A percentile compares a stretch with the other conserved stretches of the same genome.
Conservation (phyloP, 1,140 invertebrate species). For the Dendroctonus ponderosae region DNA sequence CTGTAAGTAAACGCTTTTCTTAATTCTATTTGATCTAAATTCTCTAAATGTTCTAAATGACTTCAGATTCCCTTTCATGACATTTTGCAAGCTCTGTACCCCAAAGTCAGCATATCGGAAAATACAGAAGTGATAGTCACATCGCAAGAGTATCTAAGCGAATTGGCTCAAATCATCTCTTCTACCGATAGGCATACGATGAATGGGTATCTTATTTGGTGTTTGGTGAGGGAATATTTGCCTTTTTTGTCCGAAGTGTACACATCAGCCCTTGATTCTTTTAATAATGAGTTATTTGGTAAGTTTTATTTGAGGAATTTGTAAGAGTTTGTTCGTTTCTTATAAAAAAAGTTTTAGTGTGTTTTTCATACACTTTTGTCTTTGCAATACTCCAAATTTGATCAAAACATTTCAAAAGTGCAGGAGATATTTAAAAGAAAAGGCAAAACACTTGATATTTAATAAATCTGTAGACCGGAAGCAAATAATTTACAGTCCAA, state of each 20-base stretch:
- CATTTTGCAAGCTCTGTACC: conserved; percentile 59
- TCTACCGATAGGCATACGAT: conserved; percentile 58
- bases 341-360: no score
- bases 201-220: conserved; percentile 66
- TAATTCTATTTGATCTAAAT: no score
- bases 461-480: no score
- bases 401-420: background rate
- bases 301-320: no score
- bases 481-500: no score
- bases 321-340: no score
- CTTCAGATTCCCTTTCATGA: conserved; percentile 59
- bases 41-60: no score
- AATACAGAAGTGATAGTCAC: conserved; percentile 57
- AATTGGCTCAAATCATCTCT: conserved; percentile 58
- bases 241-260: conserved; percentile 60
- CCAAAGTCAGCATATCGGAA: conserved; percentile 53
- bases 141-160: conserved; percentile 56
- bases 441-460: no score
- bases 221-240: conserved; percentile 56
- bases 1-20: conserved; percentile 47
- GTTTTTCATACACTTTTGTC: background rate
- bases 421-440: background rate
- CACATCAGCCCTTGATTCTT: conserved; percentile 55
- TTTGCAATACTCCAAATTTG: background rate
- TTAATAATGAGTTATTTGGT: conserved; percentile 56